Evolutionary conservation across 1,140 invertebrate species (phyloP), one percentile per base, ranked within the genome.

Genomic region (Drosophila oshimai): DNA sequence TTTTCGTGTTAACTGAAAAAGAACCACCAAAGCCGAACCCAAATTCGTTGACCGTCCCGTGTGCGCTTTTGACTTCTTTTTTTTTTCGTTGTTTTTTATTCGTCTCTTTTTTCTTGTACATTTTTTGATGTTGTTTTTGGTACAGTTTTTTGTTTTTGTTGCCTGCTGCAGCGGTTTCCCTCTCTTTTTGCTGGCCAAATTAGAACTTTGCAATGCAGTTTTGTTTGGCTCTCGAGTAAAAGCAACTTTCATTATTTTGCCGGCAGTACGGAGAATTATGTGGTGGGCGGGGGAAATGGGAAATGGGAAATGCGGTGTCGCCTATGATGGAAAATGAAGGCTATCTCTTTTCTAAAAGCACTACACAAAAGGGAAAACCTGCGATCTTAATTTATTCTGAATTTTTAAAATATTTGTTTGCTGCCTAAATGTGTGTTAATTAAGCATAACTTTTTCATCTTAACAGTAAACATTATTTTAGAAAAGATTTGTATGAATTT

Each of bases 1-100:
- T 75, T 78, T 76, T 78, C 60, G 57, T 87, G 73, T 87, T 86
- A 70, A 80, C 81, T 81, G 72, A 86, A 74, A 67, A 67, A 65
- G 33, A 72, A 72, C 69, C 65, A 58, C 68, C 68, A 70, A 36
- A 70, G 68, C 69, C 65, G 60, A 58, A 61, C 46, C 73, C 50
- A 51, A 58, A 46, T 71, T 61, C 60, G 54, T 51, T 54, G 44
- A 75, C 17, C 71, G 70, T 49, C 17, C 17, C 71, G 65, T 53
- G 62, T 67, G 62, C 67, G 55, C 46, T 75, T 72, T 81, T 53
- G 50, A 73, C 55, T 79, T 78, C 29, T 73, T 60, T 77, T 65
- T 49, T 68, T 51, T 18, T 62, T 69, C 33, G n/a, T 42, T 29
- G 37, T 46, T 29, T 47, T 17, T 36, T 36, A 6, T n/a, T n/a